Conservation (phyloP, 2,888 invertebrate species). For the Plusia festucae region DNA sequence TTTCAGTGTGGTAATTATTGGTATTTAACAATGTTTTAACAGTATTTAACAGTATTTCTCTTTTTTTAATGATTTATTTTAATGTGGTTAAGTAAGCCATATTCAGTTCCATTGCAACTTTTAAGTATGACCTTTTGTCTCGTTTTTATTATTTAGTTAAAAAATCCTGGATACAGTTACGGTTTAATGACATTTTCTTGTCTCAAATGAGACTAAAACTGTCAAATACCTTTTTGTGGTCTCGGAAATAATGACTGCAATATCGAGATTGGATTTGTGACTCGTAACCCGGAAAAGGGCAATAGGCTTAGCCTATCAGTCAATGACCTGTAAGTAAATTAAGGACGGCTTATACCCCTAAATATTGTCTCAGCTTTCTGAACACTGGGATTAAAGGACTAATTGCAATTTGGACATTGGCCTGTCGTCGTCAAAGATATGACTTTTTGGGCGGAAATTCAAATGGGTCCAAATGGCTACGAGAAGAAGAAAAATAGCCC, state of each 20-base stretch:
- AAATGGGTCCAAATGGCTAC: not conserved
- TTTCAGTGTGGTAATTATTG: not conserved
- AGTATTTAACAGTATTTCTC: not conserved
- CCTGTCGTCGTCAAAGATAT: no score
- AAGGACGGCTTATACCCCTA: no score
- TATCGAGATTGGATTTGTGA: not conserved
- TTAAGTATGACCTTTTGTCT: no score
- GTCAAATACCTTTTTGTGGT: not conserved
- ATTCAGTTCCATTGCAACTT: no score
- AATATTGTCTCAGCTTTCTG: not conserved
- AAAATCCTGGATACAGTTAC: no score
- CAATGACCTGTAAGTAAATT: no score
- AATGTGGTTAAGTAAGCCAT: not conserved
- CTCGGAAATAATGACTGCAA: not conserved
- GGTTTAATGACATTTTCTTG: no score
- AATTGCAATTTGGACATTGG: not conserved
- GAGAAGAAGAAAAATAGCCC: not conserved
- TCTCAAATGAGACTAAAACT: no score
- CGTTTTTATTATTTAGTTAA: no score
- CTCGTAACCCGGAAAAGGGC: not conserved
- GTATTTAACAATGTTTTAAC: constrained; percentile 1
- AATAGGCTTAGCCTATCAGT: not conserved
- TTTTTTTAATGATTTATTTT: not conserved
- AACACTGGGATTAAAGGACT: not conserved
- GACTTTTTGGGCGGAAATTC: no score